Evolutionary conservation across 1,140 invertebrate species (phyloP).

Genomic region (Macrocentrus cingulum): DNA sequence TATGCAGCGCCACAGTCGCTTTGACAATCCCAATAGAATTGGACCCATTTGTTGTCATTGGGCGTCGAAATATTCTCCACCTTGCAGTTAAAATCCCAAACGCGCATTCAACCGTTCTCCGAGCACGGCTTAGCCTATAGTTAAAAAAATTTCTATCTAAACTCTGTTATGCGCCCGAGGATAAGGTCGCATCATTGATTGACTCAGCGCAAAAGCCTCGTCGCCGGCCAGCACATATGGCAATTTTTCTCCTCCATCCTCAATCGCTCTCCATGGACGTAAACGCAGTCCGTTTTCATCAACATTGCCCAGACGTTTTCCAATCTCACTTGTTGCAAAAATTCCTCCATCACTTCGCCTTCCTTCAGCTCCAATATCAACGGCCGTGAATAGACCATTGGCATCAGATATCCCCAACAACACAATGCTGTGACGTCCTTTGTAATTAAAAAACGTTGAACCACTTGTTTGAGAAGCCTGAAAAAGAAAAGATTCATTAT

Average conservation of each 20-base stretch:
- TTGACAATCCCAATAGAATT: conserved; percentile 31
- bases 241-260: neutral
- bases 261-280: conserved; percentile 7
- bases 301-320: neutral
- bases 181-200: conserved; percentile 46
- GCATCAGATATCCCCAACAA: conserved; percentile 44
- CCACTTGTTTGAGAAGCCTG: conserved; percentile 24
- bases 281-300: conserved; percentile 12
- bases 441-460: conserved; percentile 47
- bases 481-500: neutral
- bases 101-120: conserved; percentile 25
- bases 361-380: conserved; percentile 41
- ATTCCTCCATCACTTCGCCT: conserved; percentile 36
- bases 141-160: conserved; percentile 48
- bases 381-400: conserved; percentile 38
- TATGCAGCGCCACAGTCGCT: conserved; percentile 32
- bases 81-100: conserved; percentile 27
- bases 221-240: conserved; percentile 50
- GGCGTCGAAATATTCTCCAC: conserved; percentile 47
- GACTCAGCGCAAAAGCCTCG: conserved; percentile 51
- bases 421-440: conserved; percentile 40
- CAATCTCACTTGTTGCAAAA: neutral
- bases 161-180: conserved; percentile 26
- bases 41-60: conserved; percentile 32
- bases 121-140: conserved; percentile 42